Percentiles rank a stretch among this genome's conserved stretches.
Conservation (phyloP, 2,797 vertebrate species). For the Threskiornis aethiopicus region DNA sequence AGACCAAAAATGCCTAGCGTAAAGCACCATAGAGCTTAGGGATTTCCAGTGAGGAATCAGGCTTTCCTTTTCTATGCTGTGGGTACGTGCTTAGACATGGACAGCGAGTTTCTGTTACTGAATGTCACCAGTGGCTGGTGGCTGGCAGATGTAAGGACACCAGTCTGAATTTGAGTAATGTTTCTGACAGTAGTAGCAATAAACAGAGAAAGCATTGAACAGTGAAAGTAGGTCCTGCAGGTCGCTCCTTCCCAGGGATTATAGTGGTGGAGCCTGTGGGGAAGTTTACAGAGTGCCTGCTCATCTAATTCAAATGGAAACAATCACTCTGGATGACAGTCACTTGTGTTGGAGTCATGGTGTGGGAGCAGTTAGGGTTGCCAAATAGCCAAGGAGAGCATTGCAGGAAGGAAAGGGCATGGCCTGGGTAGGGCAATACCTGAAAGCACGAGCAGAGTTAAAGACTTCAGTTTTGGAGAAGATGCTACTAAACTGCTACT, state of each 20-base stretch:
- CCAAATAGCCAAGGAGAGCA: conserved; percentile 40
- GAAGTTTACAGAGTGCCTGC: conserved; percentile 48
- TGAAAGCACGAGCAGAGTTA: conserved; percentile 3
- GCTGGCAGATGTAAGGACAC: neutral
- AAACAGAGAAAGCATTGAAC: conserved; percentile 13
- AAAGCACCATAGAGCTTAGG: neutral
- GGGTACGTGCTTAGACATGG: neutral
- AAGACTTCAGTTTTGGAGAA: neutral
- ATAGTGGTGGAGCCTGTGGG: conserved; percentile 44
- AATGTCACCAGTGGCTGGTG: neutral
- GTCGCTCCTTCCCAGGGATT: conserved; percentile 46
- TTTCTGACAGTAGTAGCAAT: neutral
- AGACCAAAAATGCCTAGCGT: neutral
- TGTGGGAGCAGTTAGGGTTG: conserved; percentile 41
- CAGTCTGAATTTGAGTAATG: neutral
- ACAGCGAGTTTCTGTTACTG: neutral
- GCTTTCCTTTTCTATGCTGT: neutral
- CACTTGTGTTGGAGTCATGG: conserved; percentile 45
- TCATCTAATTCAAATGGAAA: conserved; percentile 25
- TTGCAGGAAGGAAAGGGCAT: neutral
- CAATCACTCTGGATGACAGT: conserved; percentile 46
- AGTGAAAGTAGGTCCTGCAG: conserved; percentile 59
- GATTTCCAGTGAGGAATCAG: neutral
- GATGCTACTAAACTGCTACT: neutral
- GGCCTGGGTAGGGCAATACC: conserved; percentile 6